These are phyloP conservation scores for Entomobrya proxima DNA, from an alignment of 2,888 invertebrate genomes.

Conservation along the genomic window DNA sequence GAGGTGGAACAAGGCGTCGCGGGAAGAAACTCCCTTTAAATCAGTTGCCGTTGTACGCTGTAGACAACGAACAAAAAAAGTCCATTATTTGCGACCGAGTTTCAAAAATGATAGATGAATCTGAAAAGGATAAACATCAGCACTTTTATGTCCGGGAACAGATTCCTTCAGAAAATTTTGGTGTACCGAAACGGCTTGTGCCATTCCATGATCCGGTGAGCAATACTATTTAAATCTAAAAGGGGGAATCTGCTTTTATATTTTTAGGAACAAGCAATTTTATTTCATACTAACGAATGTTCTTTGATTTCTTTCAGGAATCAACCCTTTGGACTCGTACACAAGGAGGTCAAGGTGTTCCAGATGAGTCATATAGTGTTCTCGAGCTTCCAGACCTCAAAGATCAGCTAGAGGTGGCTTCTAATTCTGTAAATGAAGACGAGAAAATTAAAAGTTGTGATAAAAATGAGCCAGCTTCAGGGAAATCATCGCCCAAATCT, in stretches of 20 bases:
- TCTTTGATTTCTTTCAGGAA: conserved; percentile 28
- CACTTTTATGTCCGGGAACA: conserved; percentile 57
- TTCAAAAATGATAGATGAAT: conserved; percentile 64
- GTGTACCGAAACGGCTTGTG: conserved; percentile 56
- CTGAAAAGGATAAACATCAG: conserved; percentile 3
- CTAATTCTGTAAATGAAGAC: too few relatives aligned
- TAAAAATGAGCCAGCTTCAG: too few relatives aligned
- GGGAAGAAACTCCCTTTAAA: conserved; percentile 52
- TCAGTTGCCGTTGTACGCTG: conserved; percentile 53
- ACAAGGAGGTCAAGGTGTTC: not conserved
- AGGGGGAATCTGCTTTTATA: not conserved
- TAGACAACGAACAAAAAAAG: conserved; percentile 53
- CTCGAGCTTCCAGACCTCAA: not conserved
- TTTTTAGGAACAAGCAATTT: not conserved
- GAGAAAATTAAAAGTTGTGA: too few relatives aligned
- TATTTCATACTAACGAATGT: not conserved
- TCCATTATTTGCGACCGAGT: conserved; percentile 67
- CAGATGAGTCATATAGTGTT: conserved; percentile 24
- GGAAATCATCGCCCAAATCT: too few relatives aligned
- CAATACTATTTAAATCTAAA: not conserved
- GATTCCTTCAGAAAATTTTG: not conserved
- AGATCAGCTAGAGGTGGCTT: not conserved
- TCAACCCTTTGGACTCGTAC: conserved; percentile 62
- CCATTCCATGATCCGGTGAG: conserved; percentile 58
- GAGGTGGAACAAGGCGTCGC: too few relatives aligned